Conservation (phyloP, 30 jellyfish, hydroid and myxozoan species). For the Cassiopea andromeda region DNA sequence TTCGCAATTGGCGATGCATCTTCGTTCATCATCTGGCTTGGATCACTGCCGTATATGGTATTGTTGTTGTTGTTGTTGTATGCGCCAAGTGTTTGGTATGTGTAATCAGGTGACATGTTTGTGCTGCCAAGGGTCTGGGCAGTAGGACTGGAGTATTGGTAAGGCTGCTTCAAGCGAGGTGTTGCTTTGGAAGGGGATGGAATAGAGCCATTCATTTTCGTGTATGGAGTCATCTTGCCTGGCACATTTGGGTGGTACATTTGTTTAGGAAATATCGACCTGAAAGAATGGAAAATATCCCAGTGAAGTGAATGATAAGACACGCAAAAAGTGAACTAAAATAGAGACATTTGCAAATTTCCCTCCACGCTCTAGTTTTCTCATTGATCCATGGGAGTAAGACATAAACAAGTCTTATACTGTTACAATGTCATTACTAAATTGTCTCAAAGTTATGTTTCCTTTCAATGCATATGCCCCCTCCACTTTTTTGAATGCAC, state of each 20-base stretch:
- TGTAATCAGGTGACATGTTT: constrained; percentile 86
- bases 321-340: no score
- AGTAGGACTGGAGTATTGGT: constrained; percentile 73
- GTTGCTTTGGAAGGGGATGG: constrained; percentile 82
- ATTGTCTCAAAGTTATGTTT: no score
- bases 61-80: constrained; percentile 69
- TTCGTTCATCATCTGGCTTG: constrained; percentile 93
- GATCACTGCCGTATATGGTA: constrained; percentile 82
- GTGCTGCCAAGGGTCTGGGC: constrained; percentile 70
- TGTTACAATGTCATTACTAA: no score
- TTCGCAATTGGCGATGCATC: constrained; percentile 93
- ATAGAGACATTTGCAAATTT: no score
- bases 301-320: no score
- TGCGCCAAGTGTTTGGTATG: constrained; percentile 74
- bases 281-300: no score
- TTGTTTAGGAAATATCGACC: constrained; percentile 96
- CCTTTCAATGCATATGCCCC: no score
- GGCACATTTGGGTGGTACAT: constrained; percentile 91
- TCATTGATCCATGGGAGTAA: no score
- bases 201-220: constrained; percentile 87
- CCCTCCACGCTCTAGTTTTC: no score
- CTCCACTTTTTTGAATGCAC: no score
- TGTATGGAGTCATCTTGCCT: constrained; percentile 83
- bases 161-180: constrained; percentile 89
- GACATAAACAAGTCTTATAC: no score